These are phyloP conservation scores for Chironomus riparius DNA, from an alignment of 2,888 invertebrate genomes.

Conservation along the genomic window DNA sequence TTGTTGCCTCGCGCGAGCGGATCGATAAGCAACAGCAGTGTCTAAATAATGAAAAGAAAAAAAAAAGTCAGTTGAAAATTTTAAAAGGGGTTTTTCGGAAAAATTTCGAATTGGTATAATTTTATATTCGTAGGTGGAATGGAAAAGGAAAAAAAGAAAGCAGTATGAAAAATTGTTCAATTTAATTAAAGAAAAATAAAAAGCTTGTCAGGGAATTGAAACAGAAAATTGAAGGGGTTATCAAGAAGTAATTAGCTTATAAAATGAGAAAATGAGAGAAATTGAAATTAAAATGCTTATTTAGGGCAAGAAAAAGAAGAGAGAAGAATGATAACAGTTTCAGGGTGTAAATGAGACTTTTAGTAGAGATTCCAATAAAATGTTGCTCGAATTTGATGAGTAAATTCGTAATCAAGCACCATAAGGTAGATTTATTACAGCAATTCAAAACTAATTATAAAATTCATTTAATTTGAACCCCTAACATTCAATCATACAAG, in stretches of 20 bases:
- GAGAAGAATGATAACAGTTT: neutral
- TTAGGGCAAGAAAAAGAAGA: neutral
- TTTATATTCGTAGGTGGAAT: neutral
- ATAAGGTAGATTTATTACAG: too few species aligned
- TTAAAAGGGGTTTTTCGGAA: neutral
- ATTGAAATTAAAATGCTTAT: slow-evolving; percentile 22
- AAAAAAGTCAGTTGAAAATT: neutral
- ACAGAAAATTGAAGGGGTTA: slow-evolving; percentile 15
- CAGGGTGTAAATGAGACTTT: neutral
- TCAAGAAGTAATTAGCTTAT: slow-evolving; percentile 26
- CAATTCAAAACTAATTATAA: too few species aligned
- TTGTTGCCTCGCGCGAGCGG: neutral
- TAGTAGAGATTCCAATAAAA: too few species aligned
- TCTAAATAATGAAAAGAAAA: neutral
- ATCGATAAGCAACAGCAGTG: slow-evolving; percentile 6
- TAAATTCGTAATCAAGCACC: neutral
- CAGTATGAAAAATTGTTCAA: slow-evolving; percentile 23
- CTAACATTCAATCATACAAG: neutral
- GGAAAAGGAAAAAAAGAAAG: neutral
- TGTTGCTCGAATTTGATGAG: neutral
- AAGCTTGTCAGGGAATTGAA: neutral
- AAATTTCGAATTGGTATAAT: neutral
- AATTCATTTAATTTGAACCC: neutral
- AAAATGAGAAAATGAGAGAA: neutral
- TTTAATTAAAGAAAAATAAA: slow-evolving; percentile 27